Evolutionary conservation across 2,888 invertebrate species (phyloP).

Genomic region (Conchocele bisecta): DNA sequence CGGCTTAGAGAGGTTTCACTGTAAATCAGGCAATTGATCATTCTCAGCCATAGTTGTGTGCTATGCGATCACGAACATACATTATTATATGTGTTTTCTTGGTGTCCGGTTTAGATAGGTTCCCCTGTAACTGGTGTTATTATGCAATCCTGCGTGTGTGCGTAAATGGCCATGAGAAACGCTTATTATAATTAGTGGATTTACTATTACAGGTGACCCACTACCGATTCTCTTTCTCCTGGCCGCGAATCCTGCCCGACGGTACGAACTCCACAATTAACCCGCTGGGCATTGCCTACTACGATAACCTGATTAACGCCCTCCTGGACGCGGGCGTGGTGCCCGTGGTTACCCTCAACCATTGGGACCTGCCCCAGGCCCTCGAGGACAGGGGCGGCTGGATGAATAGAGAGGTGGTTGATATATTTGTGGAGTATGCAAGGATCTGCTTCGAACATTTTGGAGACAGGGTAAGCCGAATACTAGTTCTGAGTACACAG

Average conservation of each 20-base stretch:
- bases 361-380: conserved; percentile 81
- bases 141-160: no score
- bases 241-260: conserved; percentile 90
- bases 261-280: conserved; percentile 85
- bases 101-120: no score
- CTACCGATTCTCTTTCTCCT: conserved; percentile 85
- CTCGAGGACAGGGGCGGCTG: conserved; percentile 82
- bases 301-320: conserved; percentile 89
- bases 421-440: conserved; percentile 81
- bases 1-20: no score
- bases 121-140: no score
- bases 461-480: conserved; percentile 78
- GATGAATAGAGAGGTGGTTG: conserved; percentile 71
- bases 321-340: conserved; percentile 85
- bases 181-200: background rate
- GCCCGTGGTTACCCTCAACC: conserved; percentile 85
- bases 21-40: no score
- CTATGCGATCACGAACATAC: no score
- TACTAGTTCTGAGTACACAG: no score
- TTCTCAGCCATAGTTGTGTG: no score
- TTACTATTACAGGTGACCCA: conserved; percentile 65
- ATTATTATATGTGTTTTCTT: no score
- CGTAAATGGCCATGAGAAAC: no score
- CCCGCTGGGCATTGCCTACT: conserved; percentile 89
- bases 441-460: conserved; percentile 78